These are phyloP conservation scores for Patagioenas fasciata DNA, from an alignment of 2,113 vertebrate genomes.

Conservation along the genomic window DNA sequence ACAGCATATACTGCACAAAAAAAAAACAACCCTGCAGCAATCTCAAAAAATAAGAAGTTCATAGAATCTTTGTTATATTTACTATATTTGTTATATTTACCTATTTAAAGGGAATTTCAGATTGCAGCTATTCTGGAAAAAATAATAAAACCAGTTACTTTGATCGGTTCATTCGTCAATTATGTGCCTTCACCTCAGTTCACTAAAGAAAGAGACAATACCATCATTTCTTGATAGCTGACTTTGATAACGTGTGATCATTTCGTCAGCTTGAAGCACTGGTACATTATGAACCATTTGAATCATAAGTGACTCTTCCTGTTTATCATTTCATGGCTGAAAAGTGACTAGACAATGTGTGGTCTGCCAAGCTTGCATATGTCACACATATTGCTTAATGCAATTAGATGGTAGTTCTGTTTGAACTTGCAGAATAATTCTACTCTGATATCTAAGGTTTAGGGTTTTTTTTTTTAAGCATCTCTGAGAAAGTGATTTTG, in stretches of 20 bases:
- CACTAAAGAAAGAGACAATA: not conserved
- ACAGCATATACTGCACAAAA: not conserved
- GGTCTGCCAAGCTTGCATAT: not conserved
- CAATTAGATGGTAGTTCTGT: not conserved
- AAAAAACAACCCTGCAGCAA: rapidly evolving
- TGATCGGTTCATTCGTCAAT: not conserved
- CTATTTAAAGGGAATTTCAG: not conserved
- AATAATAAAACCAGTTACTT: not conserved
- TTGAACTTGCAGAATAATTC: not conserved
- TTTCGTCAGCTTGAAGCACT: not conserved
- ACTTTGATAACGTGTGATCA: not conserved
- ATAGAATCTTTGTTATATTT: not conserved
- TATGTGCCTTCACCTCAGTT: not conserved
- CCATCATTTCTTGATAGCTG: not conserved
- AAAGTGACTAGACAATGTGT: not conserved
- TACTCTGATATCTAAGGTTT: not conserved
- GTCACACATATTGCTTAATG: not conserved
- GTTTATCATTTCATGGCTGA: not conserved
- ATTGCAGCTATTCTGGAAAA: not conserved
- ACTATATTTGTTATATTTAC: not conserved
- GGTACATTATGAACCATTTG: not conserved
- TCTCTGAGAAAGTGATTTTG: not conserved
- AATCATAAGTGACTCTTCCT: not conserved
- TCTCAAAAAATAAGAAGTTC: not conserved
- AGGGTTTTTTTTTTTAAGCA: not conserved